Evolutionary conservation across 1,140 invertebrate genomes (phyloP).

Genomic region (Phortica variegata): DNA sequence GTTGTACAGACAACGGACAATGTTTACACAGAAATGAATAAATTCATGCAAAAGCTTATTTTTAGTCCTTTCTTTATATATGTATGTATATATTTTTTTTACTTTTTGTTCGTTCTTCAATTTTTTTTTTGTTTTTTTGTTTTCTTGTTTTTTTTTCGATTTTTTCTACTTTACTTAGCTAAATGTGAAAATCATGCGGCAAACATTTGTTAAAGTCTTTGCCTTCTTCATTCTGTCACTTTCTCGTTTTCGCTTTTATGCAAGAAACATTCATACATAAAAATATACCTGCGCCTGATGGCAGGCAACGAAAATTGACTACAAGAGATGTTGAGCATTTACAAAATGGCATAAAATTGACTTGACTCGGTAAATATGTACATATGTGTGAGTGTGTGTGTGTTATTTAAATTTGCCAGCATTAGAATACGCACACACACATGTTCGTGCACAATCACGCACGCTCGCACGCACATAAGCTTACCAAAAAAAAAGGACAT

Average conservation of each 20-base stretch:
- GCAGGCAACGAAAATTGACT: neutral
- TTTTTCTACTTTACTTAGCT: conserved; percentile 17
- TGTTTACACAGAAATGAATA: conserved; percentile 11
- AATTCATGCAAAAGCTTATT: neutral
- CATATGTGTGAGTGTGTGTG: too few species aligned
- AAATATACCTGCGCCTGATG: conserved; percentile 17
- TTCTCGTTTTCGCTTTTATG: too few species aligned
- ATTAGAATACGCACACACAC: too few species aligned
- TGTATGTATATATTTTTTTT: conserved; percentile 10
- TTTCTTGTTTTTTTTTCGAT: conserved; percentile 19
- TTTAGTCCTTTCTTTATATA: neutral
- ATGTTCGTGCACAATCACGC: too few species aligned
- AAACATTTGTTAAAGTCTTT: too few species aligned
- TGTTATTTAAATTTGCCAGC: too few species aligned
- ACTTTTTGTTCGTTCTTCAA: neutral
- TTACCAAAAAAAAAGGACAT: too few species aligned
- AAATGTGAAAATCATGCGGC: conserved; percentile 27
- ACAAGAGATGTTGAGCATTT: too few species aligned
- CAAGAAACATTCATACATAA: conserved; percentile 27
- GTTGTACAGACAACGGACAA: conserved; percentile 3
- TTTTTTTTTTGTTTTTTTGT: conserved; percentile 4
- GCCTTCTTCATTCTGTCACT: neutral
- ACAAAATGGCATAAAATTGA: too few species aligned
- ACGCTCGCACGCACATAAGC: too few species aligned
- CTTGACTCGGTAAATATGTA: too few species aligned